These are phyloP conservation scores for Fistularia tabacaria DNA, from an alignment of 2,797 vertebrate genomes.

Conservation along the genomic window DNA sequence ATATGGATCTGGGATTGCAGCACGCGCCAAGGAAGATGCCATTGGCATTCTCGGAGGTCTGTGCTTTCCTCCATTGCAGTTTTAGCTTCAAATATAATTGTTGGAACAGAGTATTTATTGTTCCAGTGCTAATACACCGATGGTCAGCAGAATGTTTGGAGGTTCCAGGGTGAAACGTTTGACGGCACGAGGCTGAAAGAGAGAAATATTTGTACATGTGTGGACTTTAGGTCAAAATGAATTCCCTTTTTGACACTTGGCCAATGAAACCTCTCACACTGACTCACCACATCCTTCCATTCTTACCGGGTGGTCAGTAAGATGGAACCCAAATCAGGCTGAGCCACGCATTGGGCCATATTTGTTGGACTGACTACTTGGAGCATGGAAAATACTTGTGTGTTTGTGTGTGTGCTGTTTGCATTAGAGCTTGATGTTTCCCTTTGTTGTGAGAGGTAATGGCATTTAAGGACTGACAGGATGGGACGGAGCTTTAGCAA, in stretches of 20 bases:
- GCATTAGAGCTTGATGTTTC: conserved; percentile 3
- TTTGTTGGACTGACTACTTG: conserved; percentile 43
- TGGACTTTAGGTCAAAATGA: conserved; percentile 26
- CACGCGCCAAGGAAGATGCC: no score
- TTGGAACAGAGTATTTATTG: conserved; percentile 21
- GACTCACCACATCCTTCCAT: conserved; percentile 44
- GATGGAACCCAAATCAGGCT: conserved; percentile 34
- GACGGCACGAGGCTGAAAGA: conserved; percentile 25
- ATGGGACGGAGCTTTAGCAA: not conserved
- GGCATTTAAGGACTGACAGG: conserved; percentile 1
- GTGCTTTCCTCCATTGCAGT: not conserved
- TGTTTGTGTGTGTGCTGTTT: not conserved
- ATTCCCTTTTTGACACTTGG: conserved; percentile 40
- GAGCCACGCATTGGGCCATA: conserved; percentile 44
- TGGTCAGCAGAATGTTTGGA: conserved; percentile 34
- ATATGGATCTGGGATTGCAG: no score
- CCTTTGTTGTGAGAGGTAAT: conserved; percentile 5
- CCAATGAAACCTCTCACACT: conserved; percentile 28
- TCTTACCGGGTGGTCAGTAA: conserved; percentile 30
- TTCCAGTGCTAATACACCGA: conserved; percentile 12
- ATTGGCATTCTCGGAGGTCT: not conserved
- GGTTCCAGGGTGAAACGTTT: conserved; percentile 14
- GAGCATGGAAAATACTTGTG: conserved; percentile 34
- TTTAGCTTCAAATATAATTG: no score
- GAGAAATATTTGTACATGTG: conserved; percentile 33